Percentiles rank a stretch among this genome's conserved stretches.
phyloP scores from a whole-genome alignment of 2,888 invertebrate genomes.

The Thecophora atra region DNA sequence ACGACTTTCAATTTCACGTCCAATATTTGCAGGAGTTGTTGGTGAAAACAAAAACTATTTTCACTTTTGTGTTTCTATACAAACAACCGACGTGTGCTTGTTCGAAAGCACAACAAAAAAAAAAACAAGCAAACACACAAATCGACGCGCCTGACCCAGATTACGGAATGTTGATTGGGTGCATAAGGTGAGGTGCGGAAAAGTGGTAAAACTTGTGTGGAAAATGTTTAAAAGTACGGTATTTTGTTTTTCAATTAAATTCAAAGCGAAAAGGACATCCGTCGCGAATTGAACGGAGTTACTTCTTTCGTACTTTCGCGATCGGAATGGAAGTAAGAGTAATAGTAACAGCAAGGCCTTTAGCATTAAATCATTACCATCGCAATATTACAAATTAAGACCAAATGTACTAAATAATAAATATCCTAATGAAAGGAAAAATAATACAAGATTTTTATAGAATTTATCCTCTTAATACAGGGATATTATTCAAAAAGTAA shows the following conservation, averaged over 20 bases:
- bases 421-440: too few species aligned
- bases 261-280: constrained; percentile 23
- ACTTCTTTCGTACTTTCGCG: too few species aligned
- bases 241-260: constrained; percentile 36
- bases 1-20: background rate
- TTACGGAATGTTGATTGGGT: background rate
- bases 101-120: background rate
- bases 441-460: too few species aligned
- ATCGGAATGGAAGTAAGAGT: too few species aligned
- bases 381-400: too few species aligned
- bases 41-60: background rate
- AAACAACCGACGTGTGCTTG: background rate
- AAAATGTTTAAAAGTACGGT: background rate
- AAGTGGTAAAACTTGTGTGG: background rate
- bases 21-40: background rate
- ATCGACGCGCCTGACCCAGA: too few species aligned
- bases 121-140: background rate
- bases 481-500: too few species aligned
- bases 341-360: too few species aligned
- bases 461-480: too few species aligned
- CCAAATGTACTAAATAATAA: too few species aligned
- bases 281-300: background rate
- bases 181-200: background rate
- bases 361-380: too few species aligned
- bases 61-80: background rate